Percentiles rank a stretch among this genome's conserved stretches.
Evolutionary conservation across 1,140 invertebrate species (phyloP).

Genomic region (Dendrolimus kikuchii): DNA sequence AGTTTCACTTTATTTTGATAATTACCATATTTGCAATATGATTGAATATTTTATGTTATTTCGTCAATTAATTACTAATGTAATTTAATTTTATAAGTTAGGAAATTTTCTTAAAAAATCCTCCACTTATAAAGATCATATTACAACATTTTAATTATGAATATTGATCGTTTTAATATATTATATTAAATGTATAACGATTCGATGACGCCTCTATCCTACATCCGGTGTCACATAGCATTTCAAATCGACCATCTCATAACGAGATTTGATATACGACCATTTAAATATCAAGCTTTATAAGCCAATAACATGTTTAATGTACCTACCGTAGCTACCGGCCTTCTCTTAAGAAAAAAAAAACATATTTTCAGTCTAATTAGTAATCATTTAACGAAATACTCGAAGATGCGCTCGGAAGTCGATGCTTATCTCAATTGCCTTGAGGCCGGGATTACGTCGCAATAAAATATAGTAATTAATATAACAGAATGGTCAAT

Average conservation of each 20-base stretch:
- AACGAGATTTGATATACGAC: conserved; percentile 9
- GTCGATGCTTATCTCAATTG: conserved; percentile 38
- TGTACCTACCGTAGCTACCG: conserved; percentile 22
- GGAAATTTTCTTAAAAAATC: too few relatives aligned
- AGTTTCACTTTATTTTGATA: too few relatives aligned
- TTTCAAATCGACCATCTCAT: conserved; percentile 7
- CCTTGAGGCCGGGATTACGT: conserved; percentile 39
- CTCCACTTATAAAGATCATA: too few relatives aligned
- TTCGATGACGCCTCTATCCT: too few relatives aligned
- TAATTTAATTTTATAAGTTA: too few relatives aligned
- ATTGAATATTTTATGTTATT: too few relatives aligned
- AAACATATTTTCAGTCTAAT: conserved; percentile 29
- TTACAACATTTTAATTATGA: too few relatives aligned
- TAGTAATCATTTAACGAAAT: conserved; percentile 28
- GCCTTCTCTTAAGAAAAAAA: conserved; percentile 17
- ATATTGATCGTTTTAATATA: too few relatives aligned
- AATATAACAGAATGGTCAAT: conserved; percentile 5
- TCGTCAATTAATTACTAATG: too few relatives aligned
- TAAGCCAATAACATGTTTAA: conserved; percentile 22
- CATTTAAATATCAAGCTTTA: conserved; percentile 13
- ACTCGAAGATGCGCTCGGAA: conserved; percentile 37
- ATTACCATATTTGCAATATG: too few relatives aligned
- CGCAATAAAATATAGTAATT: conserved; percentile 32
- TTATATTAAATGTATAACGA: too few relatives aligned
- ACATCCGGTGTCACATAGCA: too few relatives aligned